Evolutionary conservation across 2,888 invertebrate species (phyloP).

Genomic region (Drosophila flavopinicola): DNA sequence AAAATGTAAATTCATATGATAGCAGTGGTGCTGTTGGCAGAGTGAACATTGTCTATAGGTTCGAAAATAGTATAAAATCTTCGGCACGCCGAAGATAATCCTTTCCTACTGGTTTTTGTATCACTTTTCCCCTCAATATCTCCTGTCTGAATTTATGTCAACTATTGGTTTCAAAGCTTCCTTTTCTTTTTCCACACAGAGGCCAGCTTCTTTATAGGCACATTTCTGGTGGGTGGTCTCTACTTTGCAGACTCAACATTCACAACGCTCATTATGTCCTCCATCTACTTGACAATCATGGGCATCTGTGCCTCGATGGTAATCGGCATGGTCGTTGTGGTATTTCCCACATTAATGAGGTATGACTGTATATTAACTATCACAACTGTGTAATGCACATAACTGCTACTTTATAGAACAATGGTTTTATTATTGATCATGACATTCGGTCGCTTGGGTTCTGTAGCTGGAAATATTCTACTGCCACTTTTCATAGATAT

Average conservation of each 20-base stretch:
- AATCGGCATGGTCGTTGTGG: constrained; percentile 69
- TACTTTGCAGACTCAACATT: constrained; percentile 85
- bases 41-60: too few relatives aligned
- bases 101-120: too few relatives aligned
- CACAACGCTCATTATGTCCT: constrained; percentile 85
- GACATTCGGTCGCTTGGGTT: constrained; percentile 89
- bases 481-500: constrained; percentile 88
- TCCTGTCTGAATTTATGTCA: too few relatives aligned
- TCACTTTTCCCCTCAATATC: too few relatives aligned
- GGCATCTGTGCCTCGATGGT: constrained; percentile 75
- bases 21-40: too few relatives aligned
- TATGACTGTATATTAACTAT: constrained; percentile 15
- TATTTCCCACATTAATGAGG: constrained; percentile 82
- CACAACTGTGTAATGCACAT: not conserved
- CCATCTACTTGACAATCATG: constrained; percentile 84
- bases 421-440: constrained; percentile 89
- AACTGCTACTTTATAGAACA: constrained; percentile 85
- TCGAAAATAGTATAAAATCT: too few relatives aligned
- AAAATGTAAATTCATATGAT: too few relatives aligned
- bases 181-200: constrained; percentile 56
- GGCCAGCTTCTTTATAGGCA: constrained; percentile 84
- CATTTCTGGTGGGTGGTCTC: constrained; percentile 85
- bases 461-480: constrained; percentile 88
- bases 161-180: too few relatives aligned
- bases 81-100: too few relatives aligned